Evolutionary conservation across 2,113 vertebrate species (phyloP).

Genomic region (Xiphias gladius): DNA sequence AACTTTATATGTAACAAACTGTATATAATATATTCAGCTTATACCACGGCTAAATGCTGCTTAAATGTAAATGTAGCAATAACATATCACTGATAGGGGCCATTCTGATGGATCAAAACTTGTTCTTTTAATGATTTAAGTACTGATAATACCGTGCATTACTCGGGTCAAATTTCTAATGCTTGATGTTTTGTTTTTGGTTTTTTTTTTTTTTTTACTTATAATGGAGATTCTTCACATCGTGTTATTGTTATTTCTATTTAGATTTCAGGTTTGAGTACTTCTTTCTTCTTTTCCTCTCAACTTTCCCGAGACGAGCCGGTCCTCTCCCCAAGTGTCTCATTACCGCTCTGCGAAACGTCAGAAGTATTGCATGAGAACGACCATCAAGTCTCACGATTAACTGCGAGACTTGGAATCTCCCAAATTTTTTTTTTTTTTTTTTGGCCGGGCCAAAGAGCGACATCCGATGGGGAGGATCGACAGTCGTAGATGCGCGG

Average conservation of each 20-base stretch:
- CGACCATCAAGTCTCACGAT: constrained; percentile 78
- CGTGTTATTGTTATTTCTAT: background rate
- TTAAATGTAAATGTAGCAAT: no score
- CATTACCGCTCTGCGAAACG: constrained; percentile 65
- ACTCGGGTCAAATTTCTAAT: no score
- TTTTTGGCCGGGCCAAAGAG: constrained; percentile 70
- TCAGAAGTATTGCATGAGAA: constrained; percentile 65
- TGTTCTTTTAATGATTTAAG: background rate
- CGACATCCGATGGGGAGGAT: constrained; percentile 74
- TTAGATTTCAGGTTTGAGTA: background rate
- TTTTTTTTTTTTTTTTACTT: no score
- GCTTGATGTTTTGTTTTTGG: no score
- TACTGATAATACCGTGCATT: no score
- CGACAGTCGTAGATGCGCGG: constrained; percentile 40
- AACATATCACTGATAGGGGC: background rate
- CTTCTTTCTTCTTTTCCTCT: no score
- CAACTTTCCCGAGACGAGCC: no score
- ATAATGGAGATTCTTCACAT: background rate
- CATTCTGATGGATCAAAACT: background rate
- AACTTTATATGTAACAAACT: background rate
- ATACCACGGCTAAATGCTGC: background rate
- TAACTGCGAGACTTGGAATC: constrained; percentile 76
- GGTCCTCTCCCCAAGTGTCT: constrained; percentile 1
- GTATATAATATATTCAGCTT: background rate
- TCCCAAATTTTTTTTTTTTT: constrained; percentile 61